Percentiles rank a stretch among this genome's conserved stretches.
These are phyloP conservation scores for Falco biarmicus DNA, from an alignment of 2,797 vertebrate genomes.

Conservation along the genomic window DNA sequence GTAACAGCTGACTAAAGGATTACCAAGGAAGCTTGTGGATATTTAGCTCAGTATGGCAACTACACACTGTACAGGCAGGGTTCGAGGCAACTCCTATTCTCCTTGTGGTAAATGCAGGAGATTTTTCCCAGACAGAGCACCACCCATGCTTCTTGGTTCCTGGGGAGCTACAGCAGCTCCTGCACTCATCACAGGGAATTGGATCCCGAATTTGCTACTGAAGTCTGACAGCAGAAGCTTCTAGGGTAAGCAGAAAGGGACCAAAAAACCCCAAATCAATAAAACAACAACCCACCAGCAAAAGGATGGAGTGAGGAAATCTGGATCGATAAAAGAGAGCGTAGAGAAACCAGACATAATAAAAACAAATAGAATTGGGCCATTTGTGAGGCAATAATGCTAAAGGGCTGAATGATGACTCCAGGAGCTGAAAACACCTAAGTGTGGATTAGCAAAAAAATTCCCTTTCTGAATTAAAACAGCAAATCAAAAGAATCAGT, in stretches of 20 bases:
- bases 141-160: neutral
- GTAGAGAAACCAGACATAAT: neutral
- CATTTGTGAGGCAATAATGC: neutral
- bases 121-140: neutral
- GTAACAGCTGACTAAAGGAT: neutral
- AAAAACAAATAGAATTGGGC: neutral
- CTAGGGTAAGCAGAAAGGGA: neutral
- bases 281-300: neutral
- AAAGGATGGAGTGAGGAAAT: neutral
- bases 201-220: neutral
- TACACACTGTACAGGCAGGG: neutral
- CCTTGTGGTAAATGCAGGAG: neutral
- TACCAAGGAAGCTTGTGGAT: neutral
- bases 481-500: slow-evolving; percentile 38
- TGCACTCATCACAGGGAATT: neutral
- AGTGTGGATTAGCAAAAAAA: neutral
- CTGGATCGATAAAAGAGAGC: neutral
- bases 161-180: neutral
- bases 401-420: neutral
- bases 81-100: neutral
- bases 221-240: neutral
- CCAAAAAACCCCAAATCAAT: neutral
- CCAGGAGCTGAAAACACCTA: slow-evolving; percentile 22
- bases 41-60: neutral
- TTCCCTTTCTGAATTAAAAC: slow-evolving; percentile 10